Base-by-base conservation (phyloP, 2,797 vertebrate genomes). In the Eulemur albifrons region DNA sequence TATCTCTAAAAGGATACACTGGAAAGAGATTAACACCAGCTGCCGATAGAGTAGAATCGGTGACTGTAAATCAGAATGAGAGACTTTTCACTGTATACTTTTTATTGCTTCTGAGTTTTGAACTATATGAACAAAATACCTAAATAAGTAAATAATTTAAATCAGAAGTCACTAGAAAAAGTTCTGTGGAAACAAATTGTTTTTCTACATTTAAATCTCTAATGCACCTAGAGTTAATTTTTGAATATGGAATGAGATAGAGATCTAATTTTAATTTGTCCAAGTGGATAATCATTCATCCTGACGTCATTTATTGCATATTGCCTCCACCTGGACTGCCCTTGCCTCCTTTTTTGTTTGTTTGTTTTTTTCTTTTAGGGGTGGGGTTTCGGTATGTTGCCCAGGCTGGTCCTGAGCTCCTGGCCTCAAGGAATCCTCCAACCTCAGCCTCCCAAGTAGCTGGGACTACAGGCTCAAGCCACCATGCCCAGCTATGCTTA, bases 141-240 rank as follows among this genome's bases (percentile, higher is more conserved):
- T 87, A 67, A 91, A 32, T 82, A 81, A 52, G 57, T 69, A 72
- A 50, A 94, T 73, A 72, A 57, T 73, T 88, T 88, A 48, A 94
- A 92, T 79, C 65, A 59, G 80, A 50, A 77, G 9, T 57, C n/a
- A 83, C 72, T 88, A n/a, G 23, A 38, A 81, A 96, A 70, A 14
- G 2, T 25, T 73, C 54, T 73, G 18, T 30, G 80, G 35, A 93
- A 93, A 69, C 54, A 80, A 43, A 90, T 81, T 40, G 40, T 30
- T 93, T 80, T 81, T 50, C 65, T 23, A 86, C 48, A 43, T 50
- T 85, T 93, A 90, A 83, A 86, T 59, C 48, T 75, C 10, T 21
- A 85, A 35, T 23, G 54, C 30, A 45, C n/a, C 27, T 81, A 27
- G 20, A 57, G 65, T 79, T 89, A 35, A 27, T 73, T 63, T 61